Evolutionary conservation across 2,797 vertebrate genomes (phyloP), one percentile per base, ranked within the genome.

Genomic region (Falco naumanni): DNA sequence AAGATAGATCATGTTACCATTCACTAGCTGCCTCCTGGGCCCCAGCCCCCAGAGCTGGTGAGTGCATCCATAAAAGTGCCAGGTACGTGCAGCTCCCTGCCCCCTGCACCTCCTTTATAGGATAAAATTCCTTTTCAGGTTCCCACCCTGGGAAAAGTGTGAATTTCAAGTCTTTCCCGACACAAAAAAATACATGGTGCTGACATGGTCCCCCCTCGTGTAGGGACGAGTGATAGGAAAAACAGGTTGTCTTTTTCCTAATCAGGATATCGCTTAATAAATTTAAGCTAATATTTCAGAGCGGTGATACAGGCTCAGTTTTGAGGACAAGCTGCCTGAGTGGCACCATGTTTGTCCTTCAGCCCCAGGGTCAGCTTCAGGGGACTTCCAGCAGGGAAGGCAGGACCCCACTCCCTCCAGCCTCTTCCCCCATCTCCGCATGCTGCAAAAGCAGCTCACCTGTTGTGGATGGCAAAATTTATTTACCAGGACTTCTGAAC

Each of bases 1-100:
- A 89, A 96, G 91, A 93, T 77, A 20, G 93, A 93, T 97, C 95
- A 25, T 19, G 43, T 96, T 96, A 83, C 93, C 43, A 24, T 82
- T 71, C 89, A 56, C 68, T 60, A 53, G 74, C 29, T 87, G 74
- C 68, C 83, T 51, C 56, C 57, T 16, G 54, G 75, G 72, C 75
- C 89, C 64, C 81, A 25, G 78, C 65, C 89, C 87, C 71, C 87
- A 70, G 80, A 92, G 77, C 19, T n/a, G 72, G 3, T 22, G 84
- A 92, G 87, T 21, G 47, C 76, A 86, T 66, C 92, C 90, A 33
- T 33, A 5, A 41, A 84, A 80, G 96, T 95, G 89, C 92, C 95
- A 97, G 94, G 95, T 89, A 96, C 95, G 11, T 9, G 61, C 66
- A 90, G 84, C 72, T 97, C 95, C 75, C 60, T 84, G 54, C 39